Conservation (phyloP, 2,888 invertebrate genomes). For the Iphiclides podalirius region DNA sequence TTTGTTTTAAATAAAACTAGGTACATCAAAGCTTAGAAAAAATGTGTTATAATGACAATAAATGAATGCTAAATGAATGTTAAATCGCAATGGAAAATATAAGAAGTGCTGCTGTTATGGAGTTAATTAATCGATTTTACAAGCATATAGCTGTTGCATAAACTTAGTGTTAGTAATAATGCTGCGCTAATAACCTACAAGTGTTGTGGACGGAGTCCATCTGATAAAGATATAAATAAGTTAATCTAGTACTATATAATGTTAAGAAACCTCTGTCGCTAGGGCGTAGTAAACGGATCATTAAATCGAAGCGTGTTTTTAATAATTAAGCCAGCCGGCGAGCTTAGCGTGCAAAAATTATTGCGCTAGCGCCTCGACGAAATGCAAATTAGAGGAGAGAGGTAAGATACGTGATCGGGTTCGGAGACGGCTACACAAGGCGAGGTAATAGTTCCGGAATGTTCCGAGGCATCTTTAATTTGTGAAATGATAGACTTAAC, state of each 20-base stretch:
- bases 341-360: conserved; percentile 48
- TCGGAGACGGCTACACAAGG: conserved; percentile 17
- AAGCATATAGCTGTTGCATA: neutral
- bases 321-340: conserved; percentile 35
- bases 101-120: neutral
- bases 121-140: neutral
- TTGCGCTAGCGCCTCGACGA: conserved; percentile 45
- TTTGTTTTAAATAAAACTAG: no score
- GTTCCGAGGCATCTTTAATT: conserved; percentile 22
- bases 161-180: neutral
- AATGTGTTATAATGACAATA: no score
- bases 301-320: conserved; percentile 11
- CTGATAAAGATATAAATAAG: neutral
- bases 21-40: no score
- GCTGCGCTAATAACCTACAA: neutral
- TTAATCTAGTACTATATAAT: no score
- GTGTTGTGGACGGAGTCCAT: neutral
- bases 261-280: conserved; percentile 3
- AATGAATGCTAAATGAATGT: no score
- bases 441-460: conserved; percentile 1
- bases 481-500: conserved; percentile 12
- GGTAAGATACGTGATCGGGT: conserved; percentile 35
- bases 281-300: conserved; percentile 3
- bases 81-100: neutral
- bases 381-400: conserved; percentile 53